Base-by-base conservation (phyloP, 2,888 invertebrate species). In the Creontiades dilutus region DNA sequence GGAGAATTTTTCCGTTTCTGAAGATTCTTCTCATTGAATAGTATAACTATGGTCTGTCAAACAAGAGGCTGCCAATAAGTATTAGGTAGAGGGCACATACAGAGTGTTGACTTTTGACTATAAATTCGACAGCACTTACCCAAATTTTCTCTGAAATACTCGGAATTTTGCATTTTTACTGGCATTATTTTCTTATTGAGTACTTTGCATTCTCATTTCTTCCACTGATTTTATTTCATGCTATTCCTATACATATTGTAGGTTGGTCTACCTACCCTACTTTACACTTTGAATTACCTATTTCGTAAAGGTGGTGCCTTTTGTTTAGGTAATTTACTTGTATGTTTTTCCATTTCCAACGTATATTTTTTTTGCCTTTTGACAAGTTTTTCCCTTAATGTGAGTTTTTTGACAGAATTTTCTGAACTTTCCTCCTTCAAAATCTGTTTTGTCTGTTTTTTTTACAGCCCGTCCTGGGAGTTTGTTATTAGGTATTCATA, bases 381-480 rank as follows among this genome's bases (percentile, higher is more conserved):
- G 86, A 76, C 0, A 86, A 19, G n/a, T 75, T 28, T 16, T 86
- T 75, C 19, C 19, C 12, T 37, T 37, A 0, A 68, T 86, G 86
- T 76, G 75, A 19, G 48, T 75, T 86, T 57, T 55, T 48, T 14
- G 52, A 27, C 55, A 4, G 37, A 57, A 85, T 85, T 61, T 61
- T 37, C 88, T 87, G 37, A 47, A 47, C 37, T 88, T 48, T 86
- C 75, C 88, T 48, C 55, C 88, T 88, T 88, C 88, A 88, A 88
- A 85, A 52, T 52, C 78, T 76, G 52, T 78, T 78, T 88, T 85
- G 5, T 85, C 61, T 85, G 27, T 78, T 55, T 78, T 82, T 84
- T 88, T 88, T 78, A 88, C 88, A 88, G 88, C 88, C 88, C 88
- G 88, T 78, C 88, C 88, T 88, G 88, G 88, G 88, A 88, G 88